Conservation (phyloP, 2,888 invertebrate species). For the Apeira syringaria region DNA sequence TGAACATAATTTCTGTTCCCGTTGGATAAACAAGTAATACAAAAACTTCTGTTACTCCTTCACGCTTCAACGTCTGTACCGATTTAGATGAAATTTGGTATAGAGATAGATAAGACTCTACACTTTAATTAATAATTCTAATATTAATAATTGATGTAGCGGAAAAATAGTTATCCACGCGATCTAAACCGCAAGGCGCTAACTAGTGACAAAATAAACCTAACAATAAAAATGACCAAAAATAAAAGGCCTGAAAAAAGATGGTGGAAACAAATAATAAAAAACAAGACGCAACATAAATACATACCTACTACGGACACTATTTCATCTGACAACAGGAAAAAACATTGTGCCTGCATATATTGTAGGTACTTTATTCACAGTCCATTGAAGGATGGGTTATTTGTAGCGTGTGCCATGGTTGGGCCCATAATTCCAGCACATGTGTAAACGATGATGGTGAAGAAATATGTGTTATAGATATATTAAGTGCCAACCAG, state of each 20-base stretch:
- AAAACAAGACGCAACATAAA: constrained; percentile 1
- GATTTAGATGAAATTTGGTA: neutral
- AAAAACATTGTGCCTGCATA: neutral
- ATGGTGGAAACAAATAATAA: neutral
- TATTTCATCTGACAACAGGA: neutral
- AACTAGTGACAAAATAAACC: neutral
- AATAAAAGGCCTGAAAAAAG: neutral
- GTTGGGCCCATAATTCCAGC: constrained; percentile 18
- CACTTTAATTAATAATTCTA: neutral
- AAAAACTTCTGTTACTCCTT: neutral
- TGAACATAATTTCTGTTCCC: no score
- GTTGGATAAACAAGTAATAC: neutral
- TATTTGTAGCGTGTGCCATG: constrained; percentile 24
- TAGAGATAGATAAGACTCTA: neutral
- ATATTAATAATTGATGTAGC: no score
- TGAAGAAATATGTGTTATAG: constrained; percentile 25
- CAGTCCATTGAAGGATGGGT: constrained; percentile 3
- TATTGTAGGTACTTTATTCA: neutral
- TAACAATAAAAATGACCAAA: neutral
- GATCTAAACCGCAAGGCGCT: no score
- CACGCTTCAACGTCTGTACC: neutral
- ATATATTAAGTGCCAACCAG: constrained; percentile 22
- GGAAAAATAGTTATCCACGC: no score
- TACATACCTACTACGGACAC: neutral
- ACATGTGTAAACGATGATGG: constrained; percentile 30